Evolutionary conservation across 2,888 invertebrate species (phyloP).

Genomic region (Drosophila paramelanica): DNA sequence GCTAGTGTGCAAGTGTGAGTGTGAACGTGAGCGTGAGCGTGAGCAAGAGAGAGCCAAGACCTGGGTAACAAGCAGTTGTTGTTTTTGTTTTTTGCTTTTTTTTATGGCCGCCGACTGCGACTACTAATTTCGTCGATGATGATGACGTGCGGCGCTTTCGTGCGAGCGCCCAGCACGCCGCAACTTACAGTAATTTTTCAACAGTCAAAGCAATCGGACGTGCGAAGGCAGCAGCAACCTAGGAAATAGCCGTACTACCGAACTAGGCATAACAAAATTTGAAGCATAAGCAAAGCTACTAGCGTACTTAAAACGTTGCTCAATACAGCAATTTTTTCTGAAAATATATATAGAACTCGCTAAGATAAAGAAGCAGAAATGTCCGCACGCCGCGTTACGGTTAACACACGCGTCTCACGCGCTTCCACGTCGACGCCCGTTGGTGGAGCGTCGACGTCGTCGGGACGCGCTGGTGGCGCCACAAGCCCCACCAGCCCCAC

Average conservation of each 20-base stretch:
- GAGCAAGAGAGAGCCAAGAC: slow-evolving; percentile 19
- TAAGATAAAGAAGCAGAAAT: slow-evolving; percentile 55
- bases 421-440: slow-evolving; percentile 82
- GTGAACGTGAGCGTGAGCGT: slow-evolving; percentile 28
- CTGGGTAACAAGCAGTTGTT: background rate
- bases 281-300: slow-evolving; percentile 4
- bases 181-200: slow-evolving; percentile 77
- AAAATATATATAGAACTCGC: slow-evolving; percentile 6
- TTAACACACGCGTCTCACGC: slow-evolving; percentile 81
- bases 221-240: slow-evolving; percentile 26
- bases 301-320: slow-evolving; percentile 54
- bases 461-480: slow-evolving; percentile 64
- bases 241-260: background rate
- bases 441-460: slow-evolving; percentile 65
- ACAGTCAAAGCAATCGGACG: slow-evolving; percentile 75
- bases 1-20: slow-evolving; percentile 14
- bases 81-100: slow-evolving; percentile 28
- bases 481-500: slow-evolving; percentile 93
- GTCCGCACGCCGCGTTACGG: slow-evolving; percentile 82
- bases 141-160: slow-evolving; percentile 70
- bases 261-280: slow-evolving; percentile 17
- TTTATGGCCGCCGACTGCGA: slow-evolving; percentile 25
- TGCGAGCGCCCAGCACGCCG: slow-evolving; percentile 56
- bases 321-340: slow-evolving; percentile 14
- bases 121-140: slow-evolving; percentile 81